Evolutionary conservation across 2,888 invertebrate genomes (phyloP).

Genomic region (Plagodis pulveraria): DNA sequence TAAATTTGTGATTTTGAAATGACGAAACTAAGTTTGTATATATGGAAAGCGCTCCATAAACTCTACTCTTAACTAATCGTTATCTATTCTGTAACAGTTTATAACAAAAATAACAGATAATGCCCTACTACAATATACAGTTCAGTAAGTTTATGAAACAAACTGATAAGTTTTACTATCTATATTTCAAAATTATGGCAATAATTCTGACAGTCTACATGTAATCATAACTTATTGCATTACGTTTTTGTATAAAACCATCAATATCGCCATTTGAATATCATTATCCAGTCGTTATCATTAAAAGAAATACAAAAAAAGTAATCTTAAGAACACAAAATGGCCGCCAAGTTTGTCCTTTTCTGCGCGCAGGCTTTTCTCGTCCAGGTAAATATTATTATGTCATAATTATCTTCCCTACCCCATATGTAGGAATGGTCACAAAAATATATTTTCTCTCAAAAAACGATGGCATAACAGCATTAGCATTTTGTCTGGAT

Average conservation of each 20-base stretch:
- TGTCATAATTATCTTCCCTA: too few relatives aligned
- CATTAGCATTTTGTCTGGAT: too few relatives aligned
- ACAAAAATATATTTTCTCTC: too few relatives aligned
- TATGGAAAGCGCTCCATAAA: too few relatives aligned
- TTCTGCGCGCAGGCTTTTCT: constrained; percentile 50
- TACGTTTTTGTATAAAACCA: constrained; percentile 17
- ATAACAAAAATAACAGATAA: background rate
- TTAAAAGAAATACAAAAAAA: constrained; percentile 2
- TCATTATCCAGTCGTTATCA: constrained; percentile 7
- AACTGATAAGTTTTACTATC: background rate
- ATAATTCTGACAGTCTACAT: constrained; percentile 6
- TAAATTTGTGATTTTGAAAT: too few relatives aligned
- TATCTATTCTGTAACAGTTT: constrained; percentile 9
- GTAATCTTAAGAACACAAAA: constrained; percentile 32
- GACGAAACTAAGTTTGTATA: too few relatives aligned
- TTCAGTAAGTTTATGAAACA: constrained; percentile 10
- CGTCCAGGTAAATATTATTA: constrained; percentile 45
- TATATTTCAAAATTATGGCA: constrained; percentile 13
- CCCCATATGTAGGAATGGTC: too few relatives aligned
- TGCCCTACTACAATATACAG: constrained; percentile 15
- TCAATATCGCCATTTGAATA: background rate
- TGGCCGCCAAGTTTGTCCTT: constrained; percentile 49
- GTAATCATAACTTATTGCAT: constrained; percentile 10
- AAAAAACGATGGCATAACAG: too few relatives aligned
- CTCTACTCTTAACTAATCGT: background rate